phyloP scores from a whole-genome alignment of 1,140 invertebrate genomes.

The Thaumatotibia leucotreta region DNA sequence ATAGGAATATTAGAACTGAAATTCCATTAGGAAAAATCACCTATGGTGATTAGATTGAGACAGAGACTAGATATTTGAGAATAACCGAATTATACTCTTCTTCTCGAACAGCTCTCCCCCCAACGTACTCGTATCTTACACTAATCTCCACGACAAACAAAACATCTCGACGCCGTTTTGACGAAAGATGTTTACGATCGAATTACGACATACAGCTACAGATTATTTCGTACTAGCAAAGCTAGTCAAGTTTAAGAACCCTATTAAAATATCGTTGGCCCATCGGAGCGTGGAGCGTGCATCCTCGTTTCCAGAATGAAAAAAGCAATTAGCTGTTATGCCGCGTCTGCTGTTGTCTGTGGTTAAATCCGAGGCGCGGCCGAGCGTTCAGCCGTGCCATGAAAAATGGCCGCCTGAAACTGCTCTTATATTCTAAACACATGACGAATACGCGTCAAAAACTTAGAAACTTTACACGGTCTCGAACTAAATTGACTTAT shows the following conservation, averaged over 20 bases:
- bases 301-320: conserved; percentile 34
- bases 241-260: neutral
- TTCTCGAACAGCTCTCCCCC: too few species aligned
- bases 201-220: neutral
- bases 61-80: too few species aligned
- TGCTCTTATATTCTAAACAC: too few species aligned
- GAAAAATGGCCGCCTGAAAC: conserved; percentile 50
- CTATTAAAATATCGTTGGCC: conserved; percentile 10
- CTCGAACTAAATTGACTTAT: too few species aligned
- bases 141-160: neutral
- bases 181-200: neutral
- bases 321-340: conserved; percentile 63
- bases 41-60: too few species aligned
- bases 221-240: neutral
- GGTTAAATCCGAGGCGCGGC: conserved; percentile 48
- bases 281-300: conserved; percentile 21
- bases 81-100: too few species aligned
- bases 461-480: too few species aligned
- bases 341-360: conserved; percentile 11
- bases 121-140: neutral
- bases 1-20: too few species aligned
- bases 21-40: too few species aligned
- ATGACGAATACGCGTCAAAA: too few species aligned
- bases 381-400: conserved; percentile 62
- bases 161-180: neutral